A percentile compares a stretch with the other conserved stretches of the same genome.
Evolutionary conservation across 2,797 vertebrate species (phyloP).

Genomic region (Brachyrhaphis roseni): DNA sequence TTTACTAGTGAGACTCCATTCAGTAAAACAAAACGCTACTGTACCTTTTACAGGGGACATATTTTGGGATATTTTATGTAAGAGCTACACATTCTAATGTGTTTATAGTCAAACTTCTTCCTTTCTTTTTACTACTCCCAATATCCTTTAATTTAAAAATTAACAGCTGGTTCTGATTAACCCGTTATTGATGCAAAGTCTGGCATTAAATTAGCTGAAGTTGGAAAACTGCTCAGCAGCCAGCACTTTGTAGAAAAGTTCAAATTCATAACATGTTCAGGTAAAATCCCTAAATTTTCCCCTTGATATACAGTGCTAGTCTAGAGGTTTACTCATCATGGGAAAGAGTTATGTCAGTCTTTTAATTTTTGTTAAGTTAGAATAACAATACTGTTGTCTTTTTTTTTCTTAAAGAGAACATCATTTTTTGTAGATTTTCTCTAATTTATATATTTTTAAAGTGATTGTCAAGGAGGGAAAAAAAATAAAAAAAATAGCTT

Average conservation of each 20-base stretch:
- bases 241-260: not conserved
- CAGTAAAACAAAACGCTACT: slow-evolving; percentile 1
- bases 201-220: not conserved
- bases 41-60: slow-evolving; percentile 4
- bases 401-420: not conserved
- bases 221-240: not conserved
- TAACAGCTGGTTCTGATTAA: not conserved
- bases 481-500: not conserved
- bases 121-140: not conserved
- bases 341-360: not conserved
- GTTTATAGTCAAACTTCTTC: not conserved
- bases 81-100: not conserved
- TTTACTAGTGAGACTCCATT: slow-evolving; percentile 31
- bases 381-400: too few species aligned
- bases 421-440: not conserved
- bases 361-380: not conserved
- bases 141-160: not conserved
- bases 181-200: not conserved
- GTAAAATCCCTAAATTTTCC: not conserved
- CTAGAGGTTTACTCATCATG: not conserved
- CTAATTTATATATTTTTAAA: not conserved
- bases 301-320: not conserved
- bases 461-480: not conserved
- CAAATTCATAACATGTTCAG: not conserved
- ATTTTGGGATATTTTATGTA: not conserved